Conservation (phyloP, 2,113 vertebrate genomes). For the western clawed frog (Xenopus tropicalis) region UCB_Xtro_10.0 CM004446.2:100897501-100898000, state of each 20-base stretch:
- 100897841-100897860: neutral
- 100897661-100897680: slow-evolving; percentile 45
- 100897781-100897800: slow-evolving; percentile 15
- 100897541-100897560: neutral
- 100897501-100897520: neutral
- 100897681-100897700: neutral
- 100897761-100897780: slow-evolving; percentile 6
- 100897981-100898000: no score
- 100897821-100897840: no score
- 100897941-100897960: no score
- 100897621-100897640: slow-evolving; percentile 16
- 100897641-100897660: slow-evolving; percentile 31
- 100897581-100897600: slow-evolving; percentile 17
- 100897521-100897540: neutral
- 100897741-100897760: slow-evolving; percentile 4
- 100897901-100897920: no score
- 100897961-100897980: no score
- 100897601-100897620: no score
- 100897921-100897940: no score
- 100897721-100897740: slow-evolving; percentile 28
- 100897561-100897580: slow-evolving; percentile 6
- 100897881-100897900: no score
- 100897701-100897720: neutral
- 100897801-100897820: neutral
- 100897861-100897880: neutral